Conservation (phyloP, 2,888 invertebrate genomes). For the Lottia scabra region DNA sequence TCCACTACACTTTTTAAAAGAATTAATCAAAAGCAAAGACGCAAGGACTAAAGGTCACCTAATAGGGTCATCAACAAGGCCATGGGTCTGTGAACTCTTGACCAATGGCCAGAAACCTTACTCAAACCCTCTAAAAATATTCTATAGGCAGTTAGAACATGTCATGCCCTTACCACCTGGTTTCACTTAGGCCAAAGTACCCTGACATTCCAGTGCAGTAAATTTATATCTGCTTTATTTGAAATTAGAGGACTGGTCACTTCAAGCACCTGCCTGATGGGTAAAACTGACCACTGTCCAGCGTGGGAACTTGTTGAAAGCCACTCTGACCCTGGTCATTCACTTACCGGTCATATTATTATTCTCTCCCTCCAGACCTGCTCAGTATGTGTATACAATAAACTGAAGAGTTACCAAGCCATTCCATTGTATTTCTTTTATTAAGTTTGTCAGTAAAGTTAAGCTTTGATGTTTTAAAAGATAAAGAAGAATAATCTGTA, state of each 20-base stretch:
- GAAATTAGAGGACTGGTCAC: slow-evolving; percentile 4
- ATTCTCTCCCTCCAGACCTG: background rate
- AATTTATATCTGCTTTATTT: slow-evolving; percentile 7
- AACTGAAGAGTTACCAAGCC: background rate
- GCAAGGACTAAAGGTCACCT: slow-evolving; percentile 29
- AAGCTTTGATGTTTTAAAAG: slow-evolving; percentile 4
- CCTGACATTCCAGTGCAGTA: slow-evolving; percentile 5
- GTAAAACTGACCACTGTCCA: slow-evolving; percentile 5
- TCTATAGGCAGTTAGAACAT: background rate
- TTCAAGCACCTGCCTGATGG: slow-evolving; percentile 6
- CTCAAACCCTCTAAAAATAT: background rate
- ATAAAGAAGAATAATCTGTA: slow-evolving; percentile 1
- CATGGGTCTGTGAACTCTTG: slow-evolving; percentile 28
- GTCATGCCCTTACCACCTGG: slow-evolving; percentile 4
- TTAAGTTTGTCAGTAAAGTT: background rate
- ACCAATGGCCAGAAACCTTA: slow-evolving; percentile 21
- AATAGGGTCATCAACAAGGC: slow-evolving; percentile 29
- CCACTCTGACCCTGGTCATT: slow-evolving; percentile 4
- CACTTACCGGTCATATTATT: slow-evolving; percentile 4
- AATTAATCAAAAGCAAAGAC: slow-evolving; percentile 35
- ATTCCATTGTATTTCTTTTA: slow-evolving; percentile 3
- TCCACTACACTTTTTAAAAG: slow-evolving; percentile 18
- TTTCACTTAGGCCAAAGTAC: slow-evolving; percentile 5
- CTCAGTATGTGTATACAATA: background rate
- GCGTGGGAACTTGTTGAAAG: slow-evolving; percentile 4